Conservation (phyloP, 2,888 invertebrate genomes). For the Celastrina argiolus region DNA sequence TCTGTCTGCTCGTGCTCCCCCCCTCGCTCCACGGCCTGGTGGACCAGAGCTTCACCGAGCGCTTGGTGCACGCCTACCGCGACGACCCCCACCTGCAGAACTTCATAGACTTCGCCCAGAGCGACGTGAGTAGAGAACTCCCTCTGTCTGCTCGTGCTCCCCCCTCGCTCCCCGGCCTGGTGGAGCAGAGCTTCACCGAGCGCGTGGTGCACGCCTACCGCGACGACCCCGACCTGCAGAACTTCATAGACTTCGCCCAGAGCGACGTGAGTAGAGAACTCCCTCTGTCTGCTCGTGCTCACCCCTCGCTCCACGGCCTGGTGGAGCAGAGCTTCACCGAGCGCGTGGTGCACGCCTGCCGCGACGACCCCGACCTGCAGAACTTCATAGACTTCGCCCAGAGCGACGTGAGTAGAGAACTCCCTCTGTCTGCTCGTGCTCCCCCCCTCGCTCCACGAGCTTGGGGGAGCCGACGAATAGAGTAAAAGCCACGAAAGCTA, state of each 20-base stretch:
- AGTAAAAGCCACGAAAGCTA: too few species aligned
- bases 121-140: slow-evolving; percentile 91
- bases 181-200: slow-evolving; percentile 93
- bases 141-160: slow-evolving; percentile 96
- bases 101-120: slow-evolving; percentile 96
- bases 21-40: slow-evolving; percentile 90
- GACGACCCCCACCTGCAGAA: slow-evolving; percentile 96
- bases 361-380: slow-evolving; percentile 94
- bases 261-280: slow-evolving; percentile 91
- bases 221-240: slow-evolving; percentile 94
- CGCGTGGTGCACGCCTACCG: slow-evolving; percentile 94
- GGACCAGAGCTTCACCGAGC: slow-evolving; percentile 92
- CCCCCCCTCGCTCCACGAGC: too few species aligned
- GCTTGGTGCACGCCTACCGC: slow-evolving; percentile 93
- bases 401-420: slow-evolving; percentile 84
- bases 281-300: slow-evolving; percentile 95
- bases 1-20: slow-evolving; percentile 96
- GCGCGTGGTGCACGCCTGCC: slow-evolving; percentile 92
- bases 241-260: slow-evolving; percentile 96
- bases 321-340: slow-evolving; percentile 94
- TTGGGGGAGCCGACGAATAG: too few species aligned
- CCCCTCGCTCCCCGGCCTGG: slow-evolving; percentile 90
- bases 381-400: slow-evolving; percentile 97
- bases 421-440: too few species aligned
- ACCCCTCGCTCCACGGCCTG: slow-evolving; percentile 90